These are phyloP conservation scores for Acleris emargana DNA, from an alignment of 2,888 invertebrate genomes.

Conservation along the genomic window DNA sequence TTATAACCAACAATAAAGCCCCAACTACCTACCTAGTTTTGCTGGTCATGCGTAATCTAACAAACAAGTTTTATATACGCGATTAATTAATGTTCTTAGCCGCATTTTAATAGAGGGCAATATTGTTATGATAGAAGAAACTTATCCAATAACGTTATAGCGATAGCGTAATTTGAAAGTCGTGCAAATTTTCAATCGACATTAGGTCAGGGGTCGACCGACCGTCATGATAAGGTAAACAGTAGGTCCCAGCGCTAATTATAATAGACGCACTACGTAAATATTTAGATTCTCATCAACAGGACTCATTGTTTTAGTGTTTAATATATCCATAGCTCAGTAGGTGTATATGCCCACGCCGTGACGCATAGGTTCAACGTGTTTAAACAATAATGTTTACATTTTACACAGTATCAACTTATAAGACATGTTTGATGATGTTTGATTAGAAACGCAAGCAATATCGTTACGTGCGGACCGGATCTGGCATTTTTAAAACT, in stretches of 20 bases:
- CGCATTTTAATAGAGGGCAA: neutral
- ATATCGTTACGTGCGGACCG: slow-evolving; percentile 2
- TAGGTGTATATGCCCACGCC: slow-evolving; percentile 9
- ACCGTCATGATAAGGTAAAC: slow-evolving; percentile 20
- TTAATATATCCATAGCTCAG: slow-evolving; percentile 15
- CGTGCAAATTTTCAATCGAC: slow-evolving; percentile 22
- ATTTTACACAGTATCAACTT: slow-evolving; percentile 4
- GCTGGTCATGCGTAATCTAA: no score
- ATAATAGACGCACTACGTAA: slow-evolving; percentile 5
- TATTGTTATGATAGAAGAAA: slow-evolving; percentile 8
- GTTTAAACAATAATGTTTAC: slow-evolving; percentile 32
- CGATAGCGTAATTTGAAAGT: slow-evolving; percentile 23
- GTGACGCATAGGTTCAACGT: slow-evolving; percentile 12
- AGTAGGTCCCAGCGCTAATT: neutral
- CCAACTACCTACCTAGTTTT: no score
- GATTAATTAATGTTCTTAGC: slow-evolving; percentile 5
- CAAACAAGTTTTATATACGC: slow-evolving; percentile 12
- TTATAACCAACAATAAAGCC: no score
- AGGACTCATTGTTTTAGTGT: slow-evolving; percentile 31
- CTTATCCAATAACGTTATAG: slow-evolving; percentile 14
- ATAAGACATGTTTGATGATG: slow-evolving; percentile 10
- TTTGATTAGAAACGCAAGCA: slow-evolving; percentile 8
- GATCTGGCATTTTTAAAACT: neutral
- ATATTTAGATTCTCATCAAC: slow-evolving; percentile 22
- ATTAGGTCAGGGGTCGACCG: slow-evolving; percentile 22